Conservation (phyloP, 2,888 invertebrate species). For the Drosophila meridionalis region DNA sequence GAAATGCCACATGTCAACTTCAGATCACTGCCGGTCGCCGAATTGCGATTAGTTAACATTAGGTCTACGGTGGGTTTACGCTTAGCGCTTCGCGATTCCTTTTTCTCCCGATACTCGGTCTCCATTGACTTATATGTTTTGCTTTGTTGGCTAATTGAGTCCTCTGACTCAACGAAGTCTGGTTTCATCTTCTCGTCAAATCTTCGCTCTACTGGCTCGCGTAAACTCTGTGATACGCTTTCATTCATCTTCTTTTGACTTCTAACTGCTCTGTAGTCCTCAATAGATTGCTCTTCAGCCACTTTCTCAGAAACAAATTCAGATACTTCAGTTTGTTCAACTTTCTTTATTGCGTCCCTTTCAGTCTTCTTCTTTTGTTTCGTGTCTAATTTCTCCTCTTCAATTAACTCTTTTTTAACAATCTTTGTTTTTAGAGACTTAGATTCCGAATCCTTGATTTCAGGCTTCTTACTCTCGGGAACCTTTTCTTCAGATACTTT, state of each 20-base stretch:
- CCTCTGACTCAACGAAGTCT: slow-evolving; percentile 1
- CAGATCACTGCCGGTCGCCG: slow-evolving; percentile 90
- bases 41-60: slow-evolving; percentile 90
- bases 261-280: too few species aligned
- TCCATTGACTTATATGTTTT: slow-evolving; percentile 58
- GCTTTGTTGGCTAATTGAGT: slow-evolving; percentile 20
- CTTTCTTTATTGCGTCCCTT: background rate
- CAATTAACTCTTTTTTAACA: background rate
- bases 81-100: slow-evolving; percentile 75
- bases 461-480: slow-evolving; percentile 26
- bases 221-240: background rate
- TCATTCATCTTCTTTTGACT: background rate
- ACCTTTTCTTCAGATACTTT: background rate
- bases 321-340: background rate
- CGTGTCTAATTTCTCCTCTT: slow-evolving; percentile 9
- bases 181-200: slow-evolving; percentile 3
- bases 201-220: background rate
- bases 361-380: slow-evolving; percentile 21
- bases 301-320: slow-evolving; percentile 23
- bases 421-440: background rate
- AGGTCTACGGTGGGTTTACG: slow-evolving; percentile 85
- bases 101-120: slow-evolving; percentile 72
- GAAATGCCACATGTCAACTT: slow-evolving; percentile 92
- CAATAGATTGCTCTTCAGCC: too few species aligned
- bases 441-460: background rate